Evolutionary conservation across 1,140 invertebrate species (phyloP).

Genomic region (Potamilus streckersoni): DNA sequence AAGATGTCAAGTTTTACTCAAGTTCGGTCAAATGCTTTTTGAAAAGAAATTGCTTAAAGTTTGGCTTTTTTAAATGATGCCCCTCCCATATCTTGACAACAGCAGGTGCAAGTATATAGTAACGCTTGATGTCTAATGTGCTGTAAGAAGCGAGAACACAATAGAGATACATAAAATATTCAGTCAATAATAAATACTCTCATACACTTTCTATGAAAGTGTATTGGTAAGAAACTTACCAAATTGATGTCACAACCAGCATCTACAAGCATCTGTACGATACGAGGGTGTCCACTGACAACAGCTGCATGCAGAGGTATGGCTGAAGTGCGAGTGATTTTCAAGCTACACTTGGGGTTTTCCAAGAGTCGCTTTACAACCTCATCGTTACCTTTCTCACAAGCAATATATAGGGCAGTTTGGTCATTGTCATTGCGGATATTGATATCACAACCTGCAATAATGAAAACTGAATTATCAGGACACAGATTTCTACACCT

Average conservation of each 20-base stretch:
- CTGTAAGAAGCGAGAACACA: no score
- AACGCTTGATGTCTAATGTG: no score
- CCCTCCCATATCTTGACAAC: no score
- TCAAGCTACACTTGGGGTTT: constrained; percentile 35
- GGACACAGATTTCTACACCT: not conserved
- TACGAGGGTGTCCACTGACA: constrained; percentile 41
- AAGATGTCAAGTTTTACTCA: no score
- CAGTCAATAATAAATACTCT: no score
- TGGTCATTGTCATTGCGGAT: constrained; percentile 43
- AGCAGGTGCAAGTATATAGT: no score
- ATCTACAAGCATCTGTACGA: constrained; percentile 52
- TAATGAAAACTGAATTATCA: not conserved
- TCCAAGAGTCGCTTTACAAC: constrained; percentile 51
- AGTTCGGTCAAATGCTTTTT: no score
- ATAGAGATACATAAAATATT: no score
- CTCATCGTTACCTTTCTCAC: constrained; percentile 52
- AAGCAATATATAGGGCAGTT: constrained; percentile 58
- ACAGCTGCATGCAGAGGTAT: constrained; percentile 61
- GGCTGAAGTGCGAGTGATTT: constrained; percentile 40
- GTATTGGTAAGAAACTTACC: constrained; percentile 35
- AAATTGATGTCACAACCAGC: constrained; percentile 61
- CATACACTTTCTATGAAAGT: no score
- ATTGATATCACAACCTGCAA: constrained; percentile 61
- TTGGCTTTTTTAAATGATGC: no score
- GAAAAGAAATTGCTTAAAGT: no score